Base-by-base conservation (phyloP, 2,888 invertebrate genomes). In the Microchrysa polita region DNA sequence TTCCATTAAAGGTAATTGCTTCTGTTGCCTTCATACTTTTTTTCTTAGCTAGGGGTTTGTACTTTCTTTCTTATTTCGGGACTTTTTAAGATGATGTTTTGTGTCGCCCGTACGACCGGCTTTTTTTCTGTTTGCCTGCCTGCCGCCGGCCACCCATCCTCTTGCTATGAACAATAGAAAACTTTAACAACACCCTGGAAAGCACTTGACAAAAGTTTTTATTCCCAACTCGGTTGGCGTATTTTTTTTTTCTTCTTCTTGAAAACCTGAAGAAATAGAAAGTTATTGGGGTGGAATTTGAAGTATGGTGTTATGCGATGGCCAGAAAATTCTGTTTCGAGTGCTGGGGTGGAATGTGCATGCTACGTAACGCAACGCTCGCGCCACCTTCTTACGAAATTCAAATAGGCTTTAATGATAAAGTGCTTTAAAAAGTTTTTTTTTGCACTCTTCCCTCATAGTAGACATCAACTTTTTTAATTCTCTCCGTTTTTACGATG, bases 391-490 rank as follows among this genome's bases (percentile, higher is more conserved):
- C 72, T 72, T 74, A 12, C 73, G 72, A 74, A 78, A 78, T 75
- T 78, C 75, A 71, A 76, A 77, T 27, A 78, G 74, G 57, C 77
- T 77, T 71, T 77, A 77, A 73, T 78, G 74, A 73, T 74, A 74
- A 52, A 78, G 77, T 74, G 76, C 76, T 40, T 74, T 67, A 22
- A 77, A 34, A 78, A 76, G 40, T 77, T 74, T 60, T n/a, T n/a
- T n/a, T n/a, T n/a, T n/a, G n/a, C n/a, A 59, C 48, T 10, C 75
- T 74, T 48, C 76, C 72, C 48, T 74, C 73, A 69, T 60, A 73
- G 42, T 7, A 44, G 10, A 18, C 57, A 16, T 27, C 55, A 67
- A 73, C 72, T 74, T 75, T 65, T 67, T 76, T 71, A 74, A 63
- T 67, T 52, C 75, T 44, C 23, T 48, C 48, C 72, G 57, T 61